A percentile compares a stretch with the other conserved stretches of the same genome.
phyloP scores from a whole-genome alignment of 2,888 invertebrate species.

The Melieria picta region DNA sequence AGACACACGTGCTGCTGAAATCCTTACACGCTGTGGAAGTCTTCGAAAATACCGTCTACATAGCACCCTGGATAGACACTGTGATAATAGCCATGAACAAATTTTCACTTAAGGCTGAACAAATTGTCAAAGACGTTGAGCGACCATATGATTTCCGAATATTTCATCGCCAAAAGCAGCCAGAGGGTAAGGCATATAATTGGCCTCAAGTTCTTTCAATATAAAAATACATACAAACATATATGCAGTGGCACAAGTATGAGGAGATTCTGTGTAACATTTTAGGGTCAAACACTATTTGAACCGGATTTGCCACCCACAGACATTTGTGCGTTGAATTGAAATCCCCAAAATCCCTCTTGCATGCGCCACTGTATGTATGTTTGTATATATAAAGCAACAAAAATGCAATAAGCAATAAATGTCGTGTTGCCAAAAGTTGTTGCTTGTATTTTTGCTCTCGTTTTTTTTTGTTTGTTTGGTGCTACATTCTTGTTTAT shows the following conservation, averaged over 20 bases:
- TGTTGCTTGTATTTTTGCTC: neutral
- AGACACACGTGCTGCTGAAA: slow-evolving; percentile 59
- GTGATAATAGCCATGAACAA: slow-evolving; percentile 73
- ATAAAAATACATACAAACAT: neutral
- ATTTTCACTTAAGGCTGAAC: slow-evolving; percentile 67
- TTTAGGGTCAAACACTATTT: neutral
- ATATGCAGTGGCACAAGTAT: too few relatives aligned
- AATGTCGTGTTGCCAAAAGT: too few relatives aligned
- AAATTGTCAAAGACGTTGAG: slow-evolving; percentile 68
- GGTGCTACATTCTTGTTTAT: neutral
- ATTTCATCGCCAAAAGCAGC: slow-evolving; percentile 82
- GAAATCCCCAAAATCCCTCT: neutral
- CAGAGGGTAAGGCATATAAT: slow-evolving; percentile 68
- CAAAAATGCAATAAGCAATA: too few relatives aligned
- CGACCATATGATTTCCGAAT: slow-evolving; percentile 75
- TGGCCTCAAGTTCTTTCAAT: neutral
- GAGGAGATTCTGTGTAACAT: neutral
- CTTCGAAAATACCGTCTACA: slow-evolving; percentile 79
- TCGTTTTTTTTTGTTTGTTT: neutral
- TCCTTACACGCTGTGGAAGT: slow-evolving; percentile 75
- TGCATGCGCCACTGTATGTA: neutral
- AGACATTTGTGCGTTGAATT: too few relatives aligned
- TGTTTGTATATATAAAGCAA: neutral
- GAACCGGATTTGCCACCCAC: too few relatives aligned
- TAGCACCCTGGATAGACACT: slow-evolving; percentile 77